These are phyloP conservation scores for Meriones unguiculatus DNA, from an alignment of 2,113 vertebrate genomes.

Conservation along the genomic window DNA sequence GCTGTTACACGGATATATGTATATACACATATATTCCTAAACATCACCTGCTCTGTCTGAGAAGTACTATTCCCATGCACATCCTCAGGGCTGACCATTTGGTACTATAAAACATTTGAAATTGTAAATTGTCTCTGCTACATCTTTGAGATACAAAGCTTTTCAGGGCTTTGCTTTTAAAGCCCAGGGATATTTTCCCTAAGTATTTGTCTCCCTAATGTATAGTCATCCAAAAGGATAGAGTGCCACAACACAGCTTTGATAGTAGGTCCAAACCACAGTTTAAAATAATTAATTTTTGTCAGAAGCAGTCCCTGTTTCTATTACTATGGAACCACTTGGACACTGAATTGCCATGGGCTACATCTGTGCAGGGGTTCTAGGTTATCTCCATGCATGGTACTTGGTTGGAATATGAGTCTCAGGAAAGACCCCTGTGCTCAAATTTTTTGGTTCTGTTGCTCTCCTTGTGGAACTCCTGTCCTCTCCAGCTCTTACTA, in stretches of 20 bases:
- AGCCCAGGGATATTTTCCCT: neutral
- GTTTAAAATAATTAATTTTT: neutral
- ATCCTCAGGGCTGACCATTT: neutral
- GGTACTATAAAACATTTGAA: neutral
- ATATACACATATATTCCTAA: neutral
- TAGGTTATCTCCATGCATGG: too few relatives aligned
- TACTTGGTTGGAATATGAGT: too few relatives aligned
- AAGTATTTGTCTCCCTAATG: neutral
- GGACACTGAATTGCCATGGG: too few relatives aligned
- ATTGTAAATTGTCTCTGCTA: neutral
- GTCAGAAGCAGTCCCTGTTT: too few relatives aligned
- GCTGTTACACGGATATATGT: neutral
- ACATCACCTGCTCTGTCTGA: neutral
- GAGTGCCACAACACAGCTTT: neutral
- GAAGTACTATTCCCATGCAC: neutral
- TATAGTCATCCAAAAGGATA: neutral
- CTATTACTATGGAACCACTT: too few relatives aligned
- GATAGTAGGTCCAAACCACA: neutral
- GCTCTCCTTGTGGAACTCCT: too few relatives aligned
- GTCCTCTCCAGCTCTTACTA: too few relatives aligned
- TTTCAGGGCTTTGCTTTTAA: neutral
- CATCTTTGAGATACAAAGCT: neutral
- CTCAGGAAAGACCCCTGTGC: too few relatives aligned
- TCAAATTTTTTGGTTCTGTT: too few relatives aligned
- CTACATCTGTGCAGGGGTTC: too few relatives aligned